These are phyloP conservation scores for Scaptomyza cyrtandrae DNA, from an alignment of 2,888 invertebrate species.

Conservation along the genomic window DNA sequence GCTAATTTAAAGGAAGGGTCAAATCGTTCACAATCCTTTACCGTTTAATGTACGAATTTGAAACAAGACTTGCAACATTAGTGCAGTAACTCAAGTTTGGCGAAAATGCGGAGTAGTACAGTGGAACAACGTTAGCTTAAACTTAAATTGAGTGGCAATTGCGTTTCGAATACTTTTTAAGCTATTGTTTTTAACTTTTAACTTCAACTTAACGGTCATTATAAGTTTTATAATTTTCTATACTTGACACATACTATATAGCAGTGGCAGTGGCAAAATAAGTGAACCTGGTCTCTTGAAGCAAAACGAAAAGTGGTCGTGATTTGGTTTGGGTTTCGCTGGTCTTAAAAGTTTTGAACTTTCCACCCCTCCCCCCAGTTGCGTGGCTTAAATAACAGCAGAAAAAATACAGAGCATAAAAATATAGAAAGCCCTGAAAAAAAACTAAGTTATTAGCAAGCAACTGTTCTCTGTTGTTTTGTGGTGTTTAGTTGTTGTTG, in stretches of 20 bases:
- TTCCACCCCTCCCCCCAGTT: conserved; percentile 46
- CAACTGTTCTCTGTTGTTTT: conserved; percentile 47
- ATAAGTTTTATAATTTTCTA: background rate
- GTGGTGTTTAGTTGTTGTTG: conserved; percentile 39
- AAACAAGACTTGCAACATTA: conserved; percentile 39
- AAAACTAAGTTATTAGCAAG: conserved; percentile 69
- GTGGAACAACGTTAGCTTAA: background rate
- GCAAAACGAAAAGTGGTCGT: conserved; percentile 40
- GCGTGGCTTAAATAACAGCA: conserved; percentile 25
- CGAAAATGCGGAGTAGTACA: background rate
- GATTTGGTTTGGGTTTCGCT: conserved; percentile 7
- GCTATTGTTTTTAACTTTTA: background rate
- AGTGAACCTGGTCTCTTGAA: conserved; percentile 32
- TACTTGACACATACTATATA: background rate
- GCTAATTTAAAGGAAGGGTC: conserved; percentile 47
- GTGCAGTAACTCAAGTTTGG: conserved; percentile 13
- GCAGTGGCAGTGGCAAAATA: conserved; percentile 40
- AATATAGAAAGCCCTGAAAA: conserved; percentile 6
- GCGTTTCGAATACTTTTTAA: background rate
- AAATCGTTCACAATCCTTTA: conserved; percentile 8
- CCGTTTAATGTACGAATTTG: conserved; percentile 33
- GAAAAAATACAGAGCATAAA: background rate
- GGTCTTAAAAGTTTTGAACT: conserved; percentile 60
- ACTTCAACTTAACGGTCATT: background rate
- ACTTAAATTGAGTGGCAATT: background rate